Evolutionary conservation across 2,888 invertebrate species (phyloP).

Genomic region (Drosophila kokeensis): DNA sequence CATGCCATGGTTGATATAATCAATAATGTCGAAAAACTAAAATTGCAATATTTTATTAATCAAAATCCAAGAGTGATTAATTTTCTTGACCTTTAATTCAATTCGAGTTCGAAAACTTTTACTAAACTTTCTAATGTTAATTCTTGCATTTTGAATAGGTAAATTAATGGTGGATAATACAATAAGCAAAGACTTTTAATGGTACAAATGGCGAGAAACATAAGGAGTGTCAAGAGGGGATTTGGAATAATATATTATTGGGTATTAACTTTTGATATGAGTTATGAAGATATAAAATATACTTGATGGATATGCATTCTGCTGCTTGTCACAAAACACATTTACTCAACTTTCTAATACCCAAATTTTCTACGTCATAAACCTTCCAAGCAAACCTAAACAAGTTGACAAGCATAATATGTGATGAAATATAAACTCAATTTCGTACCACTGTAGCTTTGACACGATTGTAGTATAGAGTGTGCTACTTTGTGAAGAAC

Average conservation of each 20-base stretch:
- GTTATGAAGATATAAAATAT: background rate
- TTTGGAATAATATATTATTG: background rate
- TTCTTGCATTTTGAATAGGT: too few species aligned
- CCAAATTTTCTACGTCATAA: background rate
- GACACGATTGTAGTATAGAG: constrained; percentile 31
- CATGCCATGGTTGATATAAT: background rate
- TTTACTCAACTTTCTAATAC: background rate
- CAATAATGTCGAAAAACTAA: background rate
- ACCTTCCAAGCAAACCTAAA: too few species aligned
- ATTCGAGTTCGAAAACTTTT: background rate
- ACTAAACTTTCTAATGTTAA: background rate
- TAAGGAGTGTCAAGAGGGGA: background rate
- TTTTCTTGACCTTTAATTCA: background rate
- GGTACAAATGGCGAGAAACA: too few species aligned
- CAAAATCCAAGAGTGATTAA: background rate
- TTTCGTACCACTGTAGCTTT: constrained; percentile 25
- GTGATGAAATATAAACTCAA: background rate
- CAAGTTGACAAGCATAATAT: background rate
- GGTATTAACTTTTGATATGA: background rate
- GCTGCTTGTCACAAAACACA: background rate
- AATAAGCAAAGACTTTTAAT: too few species aligned
- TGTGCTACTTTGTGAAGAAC: constrained; percentile 70
- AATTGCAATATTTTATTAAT: background rate
- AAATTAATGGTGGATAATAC: too few species aligned
- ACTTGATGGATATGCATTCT: background rate